Base-by-base conservation (phyloP, 2,888 invertebrate genomes). In the Dryocosmus kuriphilus region DNA sequence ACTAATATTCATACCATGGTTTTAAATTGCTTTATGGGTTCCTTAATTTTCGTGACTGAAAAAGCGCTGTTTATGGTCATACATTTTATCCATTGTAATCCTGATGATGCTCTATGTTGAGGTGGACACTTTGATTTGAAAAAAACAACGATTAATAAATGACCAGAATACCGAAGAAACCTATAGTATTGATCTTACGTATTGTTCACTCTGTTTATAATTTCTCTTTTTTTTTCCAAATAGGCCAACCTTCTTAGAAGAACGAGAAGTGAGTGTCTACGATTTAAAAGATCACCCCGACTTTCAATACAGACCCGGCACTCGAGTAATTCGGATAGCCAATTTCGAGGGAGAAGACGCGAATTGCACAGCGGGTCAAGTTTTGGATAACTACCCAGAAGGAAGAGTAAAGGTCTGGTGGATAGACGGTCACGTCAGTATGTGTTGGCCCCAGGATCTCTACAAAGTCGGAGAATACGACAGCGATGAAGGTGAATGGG, bases 201-300 rank as follows among this genome's bases (percentile, higher is more conserved):
- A 35, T 14, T 30, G 22, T 38, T 32, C 19, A 55, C n/a, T 19
- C 19, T 19, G 35, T 55, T 16, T 74, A 71, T 24, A 75, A 46
- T 62, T 35, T 16, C 14, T 35, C 11, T 24, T 19, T 8, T 24
- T 19, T 8, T 38, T 41, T n/a, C 63, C 78, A 82, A 74, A 62
- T 91, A 96, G 95, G 78, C 97, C 95, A 7, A 94, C 94, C 82
- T 93, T 95, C 89, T 91, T 96, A 71, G 94, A 95, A 83, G 94
- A 95, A 87, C 95, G 95, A 75, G 98, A 98, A 92, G 95, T 97
- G 88, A 98, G 98, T 92, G 98, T 98, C 6, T 99, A 98, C 91
- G 98, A 99, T 92, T 92, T 98, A 75, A 97, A 97, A 89, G 98
- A 98, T 92, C 98, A 98, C 92, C 96, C 97, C 0, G 98, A 98